Base-by-base conservation (phyloP, 2,797 vertebrate genomes). In the Cossypha heuglini region DNA sequence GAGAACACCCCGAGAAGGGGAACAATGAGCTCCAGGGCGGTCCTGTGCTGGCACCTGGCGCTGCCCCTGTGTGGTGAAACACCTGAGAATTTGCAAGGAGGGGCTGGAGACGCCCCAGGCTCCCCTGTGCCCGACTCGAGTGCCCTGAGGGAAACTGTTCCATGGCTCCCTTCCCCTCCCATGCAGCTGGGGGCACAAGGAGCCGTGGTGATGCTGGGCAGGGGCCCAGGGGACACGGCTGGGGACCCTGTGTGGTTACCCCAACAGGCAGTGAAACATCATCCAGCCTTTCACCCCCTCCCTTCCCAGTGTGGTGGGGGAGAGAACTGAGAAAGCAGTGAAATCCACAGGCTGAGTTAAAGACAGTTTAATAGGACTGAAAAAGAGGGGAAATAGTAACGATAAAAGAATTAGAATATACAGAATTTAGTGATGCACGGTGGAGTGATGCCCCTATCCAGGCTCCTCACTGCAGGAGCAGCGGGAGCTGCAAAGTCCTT, bases 151-250 rank as follows among this genome's bases (percentile, higher is more conserved):
- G 63, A 35, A 37, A 16, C 59, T 17, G 16, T 12, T 10, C 25
- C 26, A 1, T 6, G 3, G 62, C 11, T 54, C 42, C 42, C 59
- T 6, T 29, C 31, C 45, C 33, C 18, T 10, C 11, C 35, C 54
- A 0, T 0, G 74, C 37, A 4, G 19, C 33, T 3, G 55, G 29
- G 40, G 13, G 4, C 52, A 12, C n/a, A 2, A 1, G 20, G 46
- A 46, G 62, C 57, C 14, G 16, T 5, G 48, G 6, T 15, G 57
- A 48, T 33, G 49, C 77, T 16, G 13, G 38, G 57, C 59, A 8
- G 64, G 42, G 33, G 8, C 6, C 16, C 63, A 6, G 55, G 42
- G 61, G 11, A 49, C 51, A 61, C 15, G 58, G 26, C 58, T 25
- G 72, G 61, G 33, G 5, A 28, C 29, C 20, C 57, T 16, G 4